Conservation (phyloP, 1,140 invertebrate genomes). For the Babylonia areolata region DNA sequence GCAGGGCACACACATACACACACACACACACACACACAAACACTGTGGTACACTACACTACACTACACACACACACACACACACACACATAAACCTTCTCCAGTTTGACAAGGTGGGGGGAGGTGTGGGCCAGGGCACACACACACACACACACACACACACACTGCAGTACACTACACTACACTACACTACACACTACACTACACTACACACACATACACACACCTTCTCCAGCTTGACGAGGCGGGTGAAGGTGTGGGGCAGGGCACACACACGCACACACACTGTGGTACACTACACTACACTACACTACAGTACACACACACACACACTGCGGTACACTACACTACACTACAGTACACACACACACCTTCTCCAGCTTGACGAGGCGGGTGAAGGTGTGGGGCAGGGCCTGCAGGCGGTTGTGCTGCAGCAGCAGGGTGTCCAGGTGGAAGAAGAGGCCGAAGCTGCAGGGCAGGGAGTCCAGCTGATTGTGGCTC, state of each 20-base stretch:
- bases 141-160: constrained; percentile 66
- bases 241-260: no score
- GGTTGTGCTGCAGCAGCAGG: constrained; percentile 68
- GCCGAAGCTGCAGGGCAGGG: constrained; percentile 73
- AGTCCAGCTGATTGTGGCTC: constrained; percentile 70
- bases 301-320: constrained; percentile 9
- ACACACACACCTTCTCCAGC: constrained; percentile 46
- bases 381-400: constrained; percentile 70
- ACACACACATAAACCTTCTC: no score
- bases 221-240: constrained; percentile 71
- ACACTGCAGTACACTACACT: no score
- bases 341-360: background rate
- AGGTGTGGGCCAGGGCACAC: constrained; percentile 40
- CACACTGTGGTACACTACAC: no score
- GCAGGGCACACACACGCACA: constrained; percentile 44
- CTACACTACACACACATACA: background rate
- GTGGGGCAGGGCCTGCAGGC: constrained; percentile 62
- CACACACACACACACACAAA: no score
- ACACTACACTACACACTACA: no score
- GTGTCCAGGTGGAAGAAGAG: constrained; percentile 74
- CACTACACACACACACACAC: no score
- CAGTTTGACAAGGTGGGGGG: no score
- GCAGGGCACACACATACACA: no score
- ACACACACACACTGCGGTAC: background rate
- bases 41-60: no score